A percentile compares a stretch with the other conserved stretches of the same genome.
phyloP scores from a whole-genome alignment of 2,113 vertebrate genomes.

The Indri indri region DNA sequence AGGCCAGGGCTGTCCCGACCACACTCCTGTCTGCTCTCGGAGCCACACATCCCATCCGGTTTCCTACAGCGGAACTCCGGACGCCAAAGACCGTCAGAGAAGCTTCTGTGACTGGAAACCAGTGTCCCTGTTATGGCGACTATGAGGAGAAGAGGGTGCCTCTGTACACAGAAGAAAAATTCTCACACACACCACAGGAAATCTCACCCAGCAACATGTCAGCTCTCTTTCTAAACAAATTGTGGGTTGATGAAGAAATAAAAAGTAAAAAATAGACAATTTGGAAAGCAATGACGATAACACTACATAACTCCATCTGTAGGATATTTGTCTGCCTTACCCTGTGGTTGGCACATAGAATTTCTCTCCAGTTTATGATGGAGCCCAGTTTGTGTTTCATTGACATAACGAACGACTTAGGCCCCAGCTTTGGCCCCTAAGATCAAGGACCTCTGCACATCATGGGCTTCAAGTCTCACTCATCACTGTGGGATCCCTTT shows the following conservation, averaged over 20 bases:
- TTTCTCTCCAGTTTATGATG: neutral
- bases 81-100: neutral
- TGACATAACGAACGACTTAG: neutral
- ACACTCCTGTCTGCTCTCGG: neutral
- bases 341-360: neutral
- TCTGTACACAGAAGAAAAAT: neutral
- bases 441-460: neutral
- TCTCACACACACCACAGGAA: neutral
- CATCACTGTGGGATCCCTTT: neutral
- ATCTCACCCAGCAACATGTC: neutral
- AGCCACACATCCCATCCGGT: too few species aligned
- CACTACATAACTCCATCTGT: rapidly evolving
- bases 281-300: neutral
- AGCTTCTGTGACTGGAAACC: neutral
- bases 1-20: neutral
- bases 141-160: rapidly evolving
- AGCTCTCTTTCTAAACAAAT: neutral
- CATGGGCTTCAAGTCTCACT: neutral
- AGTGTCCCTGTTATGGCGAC: too few species aligned
- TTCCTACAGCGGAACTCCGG: neutral
- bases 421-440: neutral
- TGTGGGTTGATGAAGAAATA: neutral
- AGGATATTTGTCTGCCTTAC: neutral
- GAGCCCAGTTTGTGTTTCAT: neutral
- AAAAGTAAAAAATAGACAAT: neutral